Evolutionary conservation across 1,140 invertebrate species (phyloP).

Genomic region (Drosophila rufa): DNA sequence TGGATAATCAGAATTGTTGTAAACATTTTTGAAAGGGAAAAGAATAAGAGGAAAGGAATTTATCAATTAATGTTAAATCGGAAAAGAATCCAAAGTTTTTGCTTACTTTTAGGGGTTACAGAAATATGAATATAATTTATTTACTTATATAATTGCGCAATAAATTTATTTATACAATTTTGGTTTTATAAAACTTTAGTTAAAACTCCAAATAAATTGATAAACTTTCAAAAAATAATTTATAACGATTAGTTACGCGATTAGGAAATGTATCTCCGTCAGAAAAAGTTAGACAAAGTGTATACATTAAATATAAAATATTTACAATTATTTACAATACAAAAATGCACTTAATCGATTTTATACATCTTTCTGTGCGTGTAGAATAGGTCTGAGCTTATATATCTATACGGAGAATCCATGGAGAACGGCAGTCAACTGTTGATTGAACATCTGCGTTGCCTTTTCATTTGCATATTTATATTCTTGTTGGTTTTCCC

Average conservation of each 20-base stretch:
- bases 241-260: too few species aligned
- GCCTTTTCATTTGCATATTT: conserved; percentile 74
- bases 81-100: too few species aligned
- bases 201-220: too few species aligned
- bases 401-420: conserved; percentile 10
- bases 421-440: conserved; percentile 47
- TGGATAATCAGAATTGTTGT: background rate
- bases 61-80: background rate
- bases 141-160: too few species aligned
- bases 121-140: too few species aligned
- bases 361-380: background rate
- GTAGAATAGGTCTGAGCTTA: background rate
- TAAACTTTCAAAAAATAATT: too few species aligned
- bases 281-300: background rate
- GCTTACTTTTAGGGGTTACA: too few species aligned
- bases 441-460: conserved; percentile 62
- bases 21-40: background rate
- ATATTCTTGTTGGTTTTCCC: conserved; percentile 65
- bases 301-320: background rate
- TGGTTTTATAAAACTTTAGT: too few species aligned
- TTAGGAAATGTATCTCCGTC: background rate
- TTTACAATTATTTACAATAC: background rate
- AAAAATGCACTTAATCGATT: background rate
- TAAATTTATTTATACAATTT: too few species aligned
- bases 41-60: background rate